These are phyloP conservation scores for Pristis pectinata DNA, from an alignment of 2,797 vertebrate genomes.

Conservation along the genomic window DNA sequence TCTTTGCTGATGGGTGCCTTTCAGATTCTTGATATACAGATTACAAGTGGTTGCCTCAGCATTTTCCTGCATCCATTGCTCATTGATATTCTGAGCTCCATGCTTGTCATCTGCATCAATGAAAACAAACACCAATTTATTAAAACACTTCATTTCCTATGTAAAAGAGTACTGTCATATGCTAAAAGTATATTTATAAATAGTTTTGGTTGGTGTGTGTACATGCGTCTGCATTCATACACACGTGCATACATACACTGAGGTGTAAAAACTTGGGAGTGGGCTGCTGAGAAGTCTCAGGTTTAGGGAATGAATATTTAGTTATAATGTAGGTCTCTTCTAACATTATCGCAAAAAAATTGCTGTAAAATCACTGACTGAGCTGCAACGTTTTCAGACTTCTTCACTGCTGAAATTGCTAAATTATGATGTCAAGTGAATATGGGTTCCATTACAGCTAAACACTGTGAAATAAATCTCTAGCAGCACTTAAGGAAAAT, in stretches of 20 bases:
- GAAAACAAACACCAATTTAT: slow-evolving; percentile 10
- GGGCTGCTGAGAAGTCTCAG: not conserved
- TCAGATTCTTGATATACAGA: not conserved
- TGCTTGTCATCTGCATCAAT: not conserved
- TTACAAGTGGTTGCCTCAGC: not conserved
- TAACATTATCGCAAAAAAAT: not conserved
- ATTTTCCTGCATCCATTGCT: not conserved
- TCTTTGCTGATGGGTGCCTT: not conserved
- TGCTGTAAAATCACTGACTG: not conserved
- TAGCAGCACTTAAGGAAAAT: too few relatives aligned
- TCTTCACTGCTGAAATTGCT: not conserved
- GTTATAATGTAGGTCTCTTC: not conserved
- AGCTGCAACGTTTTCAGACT: not conserved
- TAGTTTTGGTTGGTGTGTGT: too few relatives aligned
- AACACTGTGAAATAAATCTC: not conserved
- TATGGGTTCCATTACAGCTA: not conserved
- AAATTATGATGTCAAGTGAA: not conserved
- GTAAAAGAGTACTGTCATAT: not conserved
- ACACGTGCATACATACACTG: not conserved
- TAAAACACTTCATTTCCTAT: not conserved
- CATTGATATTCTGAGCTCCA: not conserved
- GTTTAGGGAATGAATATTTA: not conserved
- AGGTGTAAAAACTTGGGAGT: not conserved
- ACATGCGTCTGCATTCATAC: too few relatives aligned
- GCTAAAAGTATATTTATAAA: too few relatives aligned